phyloP scores from a whole-genome alignment of 1,140 invertebrate species.

The Kradibia gibbosae region DNA sequence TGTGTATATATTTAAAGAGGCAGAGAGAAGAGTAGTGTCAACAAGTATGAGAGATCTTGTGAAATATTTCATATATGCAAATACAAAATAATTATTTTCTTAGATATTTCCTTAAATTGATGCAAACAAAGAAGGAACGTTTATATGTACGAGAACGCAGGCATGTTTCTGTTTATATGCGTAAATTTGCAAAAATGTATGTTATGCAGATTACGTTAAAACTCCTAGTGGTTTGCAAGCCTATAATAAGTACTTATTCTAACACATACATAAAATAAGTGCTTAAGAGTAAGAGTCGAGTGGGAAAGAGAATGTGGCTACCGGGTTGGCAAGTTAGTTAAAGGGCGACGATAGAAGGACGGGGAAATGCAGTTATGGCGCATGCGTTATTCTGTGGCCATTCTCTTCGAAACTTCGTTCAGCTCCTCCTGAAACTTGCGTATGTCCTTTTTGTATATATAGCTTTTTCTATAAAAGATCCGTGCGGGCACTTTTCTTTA shows the following conservation, averaged over 20 bases:
- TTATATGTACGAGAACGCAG: background rate
- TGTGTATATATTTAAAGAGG: background rate
- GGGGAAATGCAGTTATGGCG: background rate
- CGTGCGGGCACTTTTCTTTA: background rate
- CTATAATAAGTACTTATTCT: background rate
- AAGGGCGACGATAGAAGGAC: background rate
- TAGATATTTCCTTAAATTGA: no score
- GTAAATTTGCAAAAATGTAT: background rate
- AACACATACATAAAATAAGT: constrained; percentile 19
- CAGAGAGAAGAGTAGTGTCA: background rate
- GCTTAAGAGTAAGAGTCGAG: no score
- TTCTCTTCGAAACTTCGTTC: background rate
- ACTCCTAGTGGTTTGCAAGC: background rate
- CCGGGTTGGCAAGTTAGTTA: background rate
- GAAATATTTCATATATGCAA: no score
- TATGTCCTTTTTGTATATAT: constrained; percentile 14
- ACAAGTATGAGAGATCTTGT: constrained; percentile 25
- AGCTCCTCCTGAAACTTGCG: background rate
- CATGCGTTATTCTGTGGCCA: background rate
- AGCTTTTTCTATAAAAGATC: constrained; percentile 11
- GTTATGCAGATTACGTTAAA: background rate
- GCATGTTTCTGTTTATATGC: background rate
- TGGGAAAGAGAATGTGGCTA: background rate
- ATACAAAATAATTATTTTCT: no score
- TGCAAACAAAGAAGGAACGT: background rate